These are phyloP conservation scores for Gastrophryne carolinensis DNA, from an alignment of 2,797 vertebrate genomes.

Conservation along the genomic window DNA sequence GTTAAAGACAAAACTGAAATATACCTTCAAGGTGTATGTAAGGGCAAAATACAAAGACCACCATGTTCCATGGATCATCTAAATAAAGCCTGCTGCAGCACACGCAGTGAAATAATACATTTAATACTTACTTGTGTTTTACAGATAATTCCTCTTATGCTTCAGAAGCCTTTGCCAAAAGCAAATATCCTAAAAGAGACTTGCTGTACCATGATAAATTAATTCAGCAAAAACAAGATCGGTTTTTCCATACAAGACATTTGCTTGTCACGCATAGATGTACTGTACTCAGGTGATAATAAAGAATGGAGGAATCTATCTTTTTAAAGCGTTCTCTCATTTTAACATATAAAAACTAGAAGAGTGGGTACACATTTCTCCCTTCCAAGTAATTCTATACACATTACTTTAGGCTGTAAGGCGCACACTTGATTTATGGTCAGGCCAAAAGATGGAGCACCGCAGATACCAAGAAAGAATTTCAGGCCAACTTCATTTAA, in stretches of 20 bases:
- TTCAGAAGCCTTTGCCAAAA: background rate
- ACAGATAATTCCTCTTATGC: no score
- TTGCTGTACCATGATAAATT: background rate
- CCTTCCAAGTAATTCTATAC: constrained; percentile 1
- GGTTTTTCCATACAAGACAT: background rate
- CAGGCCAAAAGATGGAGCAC: constrained; percentile 12
- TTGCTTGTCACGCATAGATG: background rate
- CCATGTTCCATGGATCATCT: no score
- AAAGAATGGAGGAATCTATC: background rate
- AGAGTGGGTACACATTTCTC: background rate
- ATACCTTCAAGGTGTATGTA: no score
- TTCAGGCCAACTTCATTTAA: constrained; percentile 34
- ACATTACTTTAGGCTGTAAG: constrained; percentile 8
- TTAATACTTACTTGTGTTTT: no score
- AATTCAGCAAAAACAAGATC: background rate
- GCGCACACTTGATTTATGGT: constrained; percentile 35
- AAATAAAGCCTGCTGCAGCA: no score
- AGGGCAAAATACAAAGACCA: no score
- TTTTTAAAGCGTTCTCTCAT: background rate
- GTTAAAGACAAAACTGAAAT: no score
- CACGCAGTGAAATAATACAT: no score
- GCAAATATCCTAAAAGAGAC: background rate
- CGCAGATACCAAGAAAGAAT: constrained; percentile 1
- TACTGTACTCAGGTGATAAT: background rate
- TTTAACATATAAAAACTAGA: constrained; percentile 9